These are phyloP conservation scores for Druon quercuslanigerum DNA, from an alignment of 1,140 invertebrate genomes.

Conservation along the genomic window DNA sequence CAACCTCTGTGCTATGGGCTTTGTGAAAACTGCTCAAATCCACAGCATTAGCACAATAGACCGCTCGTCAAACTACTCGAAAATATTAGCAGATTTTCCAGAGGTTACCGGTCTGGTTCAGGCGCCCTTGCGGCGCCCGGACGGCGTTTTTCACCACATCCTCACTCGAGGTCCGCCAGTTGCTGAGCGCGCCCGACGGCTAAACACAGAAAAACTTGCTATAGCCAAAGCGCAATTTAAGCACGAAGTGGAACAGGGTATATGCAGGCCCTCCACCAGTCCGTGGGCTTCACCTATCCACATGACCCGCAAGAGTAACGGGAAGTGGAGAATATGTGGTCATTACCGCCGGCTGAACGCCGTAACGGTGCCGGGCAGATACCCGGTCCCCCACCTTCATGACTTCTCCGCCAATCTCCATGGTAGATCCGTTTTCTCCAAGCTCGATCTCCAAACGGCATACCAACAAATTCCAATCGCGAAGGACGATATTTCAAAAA, in stretches of 20 bases:
- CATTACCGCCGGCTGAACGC: constrained; percentile 67
- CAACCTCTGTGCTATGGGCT: too few relatives aligned
- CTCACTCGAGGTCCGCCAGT: constrained; percentile 7
- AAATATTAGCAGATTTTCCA: too few relatives aligned
- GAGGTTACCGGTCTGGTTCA: too few relatives aligned
- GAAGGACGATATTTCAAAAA: too few relatives aligned
- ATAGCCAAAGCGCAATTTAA: constrained; percentile 27
- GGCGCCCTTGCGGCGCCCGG: too few relatives aligned
- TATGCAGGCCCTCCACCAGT: constrained; percentile 28
- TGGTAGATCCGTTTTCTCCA: too few relatives aligned
- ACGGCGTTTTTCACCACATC: constrained; percentile 16
- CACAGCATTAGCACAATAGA: too few relatives aligned
- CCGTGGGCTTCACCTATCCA: constrained; percentile 68
- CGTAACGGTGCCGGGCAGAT: constrained; percentile 32
- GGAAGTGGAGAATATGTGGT: constrained; percentile 59
- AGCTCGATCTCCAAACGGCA: too few relatives aligned
- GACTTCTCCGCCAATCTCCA: too few relatives aligned
- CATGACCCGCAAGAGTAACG: constrained; percentile 66
- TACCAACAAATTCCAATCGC: too few relatives aligned
- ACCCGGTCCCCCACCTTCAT: not conserved
- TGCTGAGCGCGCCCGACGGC: not conserved
- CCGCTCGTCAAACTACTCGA: too few relatives aligned
- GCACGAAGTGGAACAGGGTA: not conserved
- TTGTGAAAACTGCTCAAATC: too few relatives aligned
- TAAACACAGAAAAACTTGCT: not conserved